A percentile compares a stretch with the other conserved stretches of the same genome.
These are phyloP conservation scores for Lutjanus erythropterus DNA, from an alignment of 2,113 vertebrate genomes.

Conservation along the genomic window DNA sequence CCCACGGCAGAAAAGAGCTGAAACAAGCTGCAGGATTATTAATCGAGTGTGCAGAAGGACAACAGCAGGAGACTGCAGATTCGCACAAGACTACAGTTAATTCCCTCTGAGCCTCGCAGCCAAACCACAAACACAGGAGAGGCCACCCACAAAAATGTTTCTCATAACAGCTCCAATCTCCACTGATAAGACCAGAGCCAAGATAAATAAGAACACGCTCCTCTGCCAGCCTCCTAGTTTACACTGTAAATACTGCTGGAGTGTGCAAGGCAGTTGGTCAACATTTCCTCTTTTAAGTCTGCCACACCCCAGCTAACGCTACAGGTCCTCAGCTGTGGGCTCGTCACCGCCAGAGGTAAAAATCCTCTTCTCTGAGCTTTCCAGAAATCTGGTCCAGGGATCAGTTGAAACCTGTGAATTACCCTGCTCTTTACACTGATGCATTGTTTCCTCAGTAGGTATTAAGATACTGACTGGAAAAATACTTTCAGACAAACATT, in stretches of 20 bases:
- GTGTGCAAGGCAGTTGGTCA: constrained; percentile 64
- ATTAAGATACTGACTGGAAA: background rate
- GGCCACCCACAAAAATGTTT: constrained; percentile 83
- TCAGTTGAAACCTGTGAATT: constrained; percentile 33
- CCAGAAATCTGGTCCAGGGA: constrained; percentile 21
- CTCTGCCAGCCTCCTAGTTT: constrained; percentile 72
- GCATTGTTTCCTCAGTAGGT: background rate
- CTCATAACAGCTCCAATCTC: constrained; percentile 79
- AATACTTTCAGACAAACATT: background rate
- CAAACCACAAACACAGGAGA: constrained; percentile 62
- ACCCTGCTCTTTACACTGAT: background rate
- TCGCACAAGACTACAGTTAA: constrained; percentile 46
- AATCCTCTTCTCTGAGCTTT: constrained; percentile 12
- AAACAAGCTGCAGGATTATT: background rate
- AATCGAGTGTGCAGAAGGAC: background rate
- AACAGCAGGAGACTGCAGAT: constrained; percentile 11
- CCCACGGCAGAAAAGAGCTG: background rate
- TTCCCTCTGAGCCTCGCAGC: constrained; percentile 43
- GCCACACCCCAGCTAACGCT: constrained; percentile 35
- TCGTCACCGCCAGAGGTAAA: constrained; percentile 17
- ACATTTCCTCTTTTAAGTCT: constrained; percentile 64
- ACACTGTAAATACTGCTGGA: constrained; percentile 76
- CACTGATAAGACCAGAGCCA: constrained; percentile 80
- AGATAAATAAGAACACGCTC: constrained; percentile 81
- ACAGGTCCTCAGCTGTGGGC: constrained; percentile 21